These are phyloP conservation scores for Amphipyra tragopoginis DNA, from an alignment of 2,888 invertebrate genomes.

Conservation along the genomic window DNA sequence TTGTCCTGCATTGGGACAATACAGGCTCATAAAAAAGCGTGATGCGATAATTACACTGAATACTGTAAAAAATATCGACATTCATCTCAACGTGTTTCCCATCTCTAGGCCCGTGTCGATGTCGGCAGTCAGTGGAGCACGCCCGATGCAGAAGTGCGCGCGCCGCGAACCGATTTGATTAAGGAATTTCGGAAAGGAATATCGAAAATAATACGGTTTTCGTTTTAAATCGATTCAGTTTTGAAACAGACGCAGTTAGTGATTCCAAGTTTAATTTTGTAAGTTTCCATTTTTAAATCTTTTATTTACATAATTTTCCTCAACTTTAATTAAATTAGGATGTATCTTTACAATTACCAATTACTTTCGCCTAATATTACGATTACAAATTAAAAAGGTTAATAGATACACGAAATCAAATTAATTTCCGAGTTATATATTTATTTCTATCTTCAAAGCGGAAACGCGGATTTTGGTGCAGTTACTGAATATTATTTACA, in stretches of 20 bases:
- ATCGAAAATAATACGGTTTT: slow-evolving; percentile 14
- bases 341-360: slow-evolving; percentile 16
- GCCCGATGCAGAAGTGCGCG: slow-evolving; percentile 74
- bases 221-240: slow-evolving; percentile 20
- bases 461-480: neutral
- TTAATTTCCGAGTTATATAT: neutral
- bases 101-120: slow-evolving; percentile 71
- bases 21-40: neutral
- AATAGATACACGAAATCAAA: neutral
- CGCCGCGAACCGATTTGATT: slow-evolving; percentile 61
- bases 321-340: slow-evolving; percentile 52
- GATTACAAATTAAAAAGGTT: neutral
- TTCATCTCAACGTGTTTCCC: slow-evolving; percentile 55
- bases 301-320: slow-evolving; percentile 16
- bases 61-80: slow-evolving; percentile 64
- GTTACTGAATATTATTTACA: neutral
- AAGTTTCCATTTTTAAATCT: slow-evolving; percentile 39
- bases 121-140: slow-evolving; percentile 78
- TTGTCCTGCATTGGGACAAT: too few relatives aligned
- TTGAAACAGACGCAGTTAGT: slow-evolving; percentile 29
- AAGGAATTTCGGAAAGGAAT: slow-evolving; percentile 49
- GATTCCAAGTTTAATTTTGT: slow-evolving; percentile 44
- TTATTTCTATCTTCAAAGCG: neutral
- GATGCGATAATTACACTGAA: neutral
- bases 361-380: neutral